Evolutionary conservation across 2,797 vertebrate species (phyloP).

Genomic region (Pristis pectinata): DNA sequence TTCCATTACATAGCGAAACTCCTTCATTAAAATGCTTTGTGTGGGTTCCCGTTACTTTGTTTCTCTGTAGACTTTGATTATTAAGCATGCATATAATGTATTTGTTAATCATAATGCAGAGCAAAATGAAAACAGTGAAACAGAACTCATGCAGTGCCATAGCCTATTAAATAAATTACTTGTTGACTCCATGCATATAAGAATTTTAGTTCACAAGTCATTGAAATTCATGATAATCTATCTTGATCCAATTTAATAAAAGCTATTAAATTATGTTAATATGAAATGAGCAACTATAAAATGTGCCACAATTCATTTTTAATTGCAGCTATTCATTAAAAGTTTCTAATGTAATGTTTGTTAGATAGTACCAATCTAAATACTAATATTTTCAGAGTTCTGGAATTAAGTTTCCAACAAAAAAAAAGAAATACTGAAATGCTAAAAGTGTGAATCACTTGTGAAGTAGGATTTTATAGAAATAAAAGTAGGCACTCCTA

Average conservation of each 20-base stretch:
- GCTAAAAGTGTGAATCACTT: background rate
- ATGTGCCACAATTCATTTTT: background rate
- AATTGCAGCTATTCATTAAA: conserved; percentile 4
- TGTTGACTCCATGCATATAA: background rate
- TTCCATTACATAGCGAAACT: background rate
- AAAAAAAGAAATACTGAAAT: background rate
- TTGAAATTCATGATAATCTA: background rate
- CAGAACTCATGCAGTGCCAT: background rate
- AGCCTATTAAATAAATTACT: background rate
- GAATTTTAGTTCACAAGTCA: background rate
- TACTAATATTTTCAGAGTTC: background rate
- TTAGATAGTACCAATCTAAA: background rate
- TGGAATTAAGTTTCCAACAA: background rate
- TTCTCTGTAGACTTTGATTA: background rate
- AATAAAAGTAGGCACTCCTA: background rate
- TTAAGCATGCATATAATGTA: background rate
- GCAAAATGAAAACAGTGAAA: background rate
- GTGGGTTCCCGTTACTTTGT: background rate
- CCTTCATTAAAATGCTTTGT: background rate
- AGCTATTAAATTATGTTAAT: background rate
- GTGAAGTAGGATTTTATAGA: background rate
- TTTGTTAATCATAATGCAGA: background rate
- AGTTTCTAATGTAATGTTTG: background rate
- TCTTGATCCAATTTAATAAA: conserved; percentile 6
- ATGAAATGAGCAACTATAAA: background rate